Evolutionary conservation across 2,113 vertebrate genomes (phyloP).

Genomic region (Egretta garzetta): DNA sequence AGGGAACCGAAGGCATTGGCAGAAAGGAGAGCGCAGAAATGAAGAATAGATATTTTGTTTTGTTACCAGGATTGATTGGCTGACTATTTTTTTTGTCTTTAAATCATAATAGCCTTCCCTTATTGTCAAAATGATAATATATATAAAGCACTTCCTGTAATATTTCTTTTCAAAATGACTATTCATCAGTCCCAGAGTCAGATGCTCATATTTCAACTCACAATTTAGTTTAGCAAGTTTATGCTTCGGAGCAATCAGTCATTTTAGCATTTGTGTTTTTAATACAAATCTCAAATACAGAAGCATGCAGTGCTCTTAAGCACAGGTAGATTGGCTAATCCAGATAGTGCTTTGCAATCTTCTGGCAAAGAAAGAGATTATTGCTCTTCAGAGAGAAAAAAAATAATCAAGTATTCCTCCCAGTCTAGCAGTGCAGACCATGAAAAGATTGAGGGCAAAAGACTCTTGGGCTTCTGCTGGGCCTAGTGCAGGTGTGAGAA

Average conservation of each 20-base stretch:
- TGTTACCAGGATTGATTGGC: constrained; percentile 63
- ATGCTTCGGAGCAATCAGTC: constrained; percentile 54
- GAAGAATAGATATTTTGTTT: constrained; percentile 58
- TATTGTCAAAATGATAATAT: constrained; percentile 70
- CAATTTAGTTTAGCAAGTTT: constrained; percentile 66
- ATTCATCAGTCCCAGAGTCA: constrained; percentile 48
- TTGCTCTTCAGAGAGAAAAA: not conserved
- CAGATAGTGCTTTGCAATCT: constrained; percentile 39
- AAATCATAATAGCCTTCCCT: constrained; percentile 65
- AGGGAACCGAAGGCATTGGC: constrained; percentile 19
- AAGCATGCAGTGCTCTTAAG: not conserved
- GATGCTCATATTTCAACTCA: constrained; percentile 61
- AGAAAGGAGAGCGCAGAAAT: constrained; percentile 17
- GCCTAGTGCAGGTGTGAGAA: not conserved
- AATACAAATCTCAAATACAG: constrained; percentile 36
- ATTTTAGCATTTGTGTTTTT: constrained; percentile 47
- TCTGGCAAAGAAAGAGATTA: constrained; percentile 5
- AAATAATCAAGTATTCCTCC: not conserved
- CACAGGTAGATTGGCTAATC: constrained; percentile 33
- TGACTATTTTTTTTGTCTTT: constrained; percentile 57
- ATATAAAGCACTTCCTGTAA: constrained; percentile 66
- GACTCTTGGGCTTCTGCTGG: not conserved
- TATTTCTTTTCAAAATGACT: constrained; percentile 65
- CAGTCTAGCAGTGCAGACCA: not conserved
- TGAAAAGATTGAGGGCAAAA: not conserved